A percentile compares a stretch with the other conserved stretches of the same genome.
Evolutionary conservation across 2,113 vertebrate genomes (phyloP).

Genomic region (Chroicocephalus ridibundus): DNA sequence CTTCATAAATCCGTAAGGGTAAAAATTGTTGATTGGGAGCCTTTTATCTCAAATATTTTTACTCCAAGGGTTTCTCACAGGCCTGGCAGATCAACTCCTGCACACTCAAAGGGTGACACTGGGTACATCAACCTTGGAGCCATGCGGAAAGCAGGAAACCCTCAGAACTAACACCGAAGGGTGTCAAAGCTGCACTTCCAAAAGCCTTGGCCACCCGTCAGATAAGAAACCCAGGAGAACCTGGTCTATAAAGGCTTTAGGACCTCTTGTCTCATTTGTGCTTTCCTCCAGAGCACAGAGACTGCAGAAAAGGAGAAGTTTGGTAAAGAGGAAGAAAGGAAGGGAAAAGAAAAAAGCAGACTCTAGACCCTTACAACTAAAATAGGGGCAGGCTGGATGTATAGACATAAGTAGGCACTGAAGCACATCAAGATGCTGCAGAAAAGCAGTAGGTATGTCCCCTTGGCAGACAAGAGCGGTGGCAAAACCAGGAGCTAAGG

Average conservation of each 20-base stretch:
- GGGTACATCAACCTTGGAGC: background rate
- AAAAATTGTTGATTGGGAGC: background rate
- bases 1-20: background rate
- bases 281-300: background rate
- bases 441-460: background rate
- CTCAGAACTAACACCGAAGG: background rate
- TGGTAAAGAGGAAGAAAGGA: background rate
- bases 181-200: background rate
- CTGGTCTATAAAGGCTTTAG: background rate
- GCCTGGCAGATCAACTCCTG: background rate
- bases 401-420: fast-evolving
- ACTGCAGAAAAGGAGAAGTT: background rate
- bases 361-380: background rate
- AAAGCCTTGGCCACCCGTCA: background rate
- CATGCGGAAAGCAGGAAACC: background rate
- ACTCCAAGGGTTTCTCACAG: background rate
- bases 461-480: background rate
- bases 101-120: background rate
- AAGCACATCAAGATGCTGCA: background rate
- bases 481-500: background rate
- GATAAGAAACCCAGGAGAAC: background rate
- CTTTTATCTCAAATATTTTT: background rate
- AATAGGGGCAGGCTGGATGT: background rate
- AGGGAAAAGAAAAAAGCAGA: too few relatives aligned
- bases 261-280: background rate